Evolutionary conservation across 2,113 vertebrate genomes (phyloP).

Genomic region (Scartelaos histophorus): DNA sequence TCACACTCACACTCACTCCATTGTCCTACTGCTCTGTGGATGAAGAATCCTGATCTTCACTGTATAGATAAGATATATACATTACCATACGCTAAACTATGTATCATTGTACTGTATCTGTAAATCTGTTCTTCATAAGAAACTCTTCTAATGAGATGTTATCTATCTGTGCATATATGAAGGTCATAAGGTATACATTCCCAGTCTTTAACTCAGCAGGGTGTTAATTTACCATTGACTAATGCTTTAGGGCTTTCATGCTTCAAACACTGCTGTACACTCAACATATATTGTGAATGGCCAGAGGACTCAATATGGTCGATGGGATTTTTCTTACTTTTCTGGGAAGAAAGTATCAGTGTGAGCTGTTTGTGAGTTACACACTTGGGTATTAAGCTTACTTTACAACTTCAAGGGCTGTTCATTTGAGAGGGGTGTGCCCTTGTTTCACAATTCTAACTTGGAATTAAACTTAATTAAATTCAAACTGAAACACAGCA

Average conservation of each 20-base stretch:
- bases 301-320: background rate
- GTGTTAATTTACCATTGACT: constrained; percentile 15
- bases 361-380: background rate
- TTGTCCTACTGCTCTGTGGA: background rate
- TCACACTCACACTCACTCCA: background rate
- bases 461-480: too few relatives aligned
- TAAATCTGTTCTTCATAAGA: background rate
- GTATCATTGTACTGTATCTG: background rate
- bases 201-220: constrained; percentile 13
- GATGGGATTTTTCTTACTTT: background rate
- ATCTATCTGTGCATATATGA: background rate
- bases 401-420: too few relatives aligned
- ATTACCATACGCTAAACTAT: background rate
- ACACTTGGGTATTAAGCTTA: background rate
- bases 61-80: background rate
- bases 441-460: background rate
- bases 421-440: background rate
- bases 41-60: background rate
- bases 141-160: background rate
- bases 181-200: constrained; percentile 3
- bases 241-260: constrained; percentile 16
- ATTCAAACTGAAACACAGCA: background rate
- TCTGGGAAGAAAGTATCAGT: background rate
- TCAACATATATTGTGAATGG: background rate
- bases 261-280: constrained; percentile 18